Evolutionary conservation across 2,888 invertebrate genomes (phyloP), one percentile per base, ranked within the genome.

Genomic region (Pachydiplax longipennis): DNA sequence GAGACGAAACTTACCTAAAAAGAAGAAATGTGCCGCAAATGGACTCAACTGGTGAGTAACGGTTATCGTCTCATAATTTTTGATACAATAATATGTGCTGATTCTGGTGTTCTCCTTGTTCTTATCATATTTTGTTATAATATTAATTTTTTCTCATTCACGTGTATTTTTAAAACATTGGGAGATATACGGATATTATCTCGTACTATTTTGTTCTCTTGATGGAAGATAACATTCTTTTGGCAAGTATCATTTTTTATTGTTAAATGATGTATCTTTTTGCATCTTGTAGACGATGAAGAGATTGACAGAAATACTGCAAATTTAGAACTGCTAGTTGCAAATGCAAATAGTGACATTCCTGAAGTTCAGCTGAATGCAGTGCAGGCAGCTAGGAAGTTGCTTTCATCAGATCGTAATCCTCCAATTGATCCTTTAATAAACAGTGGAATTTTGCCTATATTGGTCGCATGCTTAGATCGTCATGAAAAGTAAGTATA

Each of bases 381-480:
- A 90, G 99, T 99, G 40, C 99, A 99, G 94, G 97, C 98, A 91
- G 99, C 99, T 91, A 96, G 99, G 92, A 99, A 99, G 94, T 95
- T 99, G 92, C 95, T 99, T 61, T 99, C 99, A 13, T 99, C 99
- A 92, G 99, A 99, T 94, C 97, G 98, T 93, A 99, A 99, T 95
- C 99, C 99, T 92, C 99, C 99, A 37, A 99, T 99, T 93, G 99
- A 99, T 95, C 97, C 98, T 92, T 95, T 99, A 92, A 99, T 99
- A 93, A 95, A 96, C 81, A 98, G 98, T 94, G 99, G 99, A 92
- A 99, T 99, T 93, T 95, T 99, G 92, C 99, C 99, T 90, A 97
- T 99, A 93, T 96, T 99, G 93, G 98, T 99, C 91, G 95, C 96
- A 92, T 99, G 99, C 95, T 95, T 99, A 92, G 96, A 97, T 92